Percentiles rank a stretch among this genome's conserved stretches.
phyloP scores from a whole-genome alignment of 1,140 invertebrate species.

The Pararge aegeria region DNA sequence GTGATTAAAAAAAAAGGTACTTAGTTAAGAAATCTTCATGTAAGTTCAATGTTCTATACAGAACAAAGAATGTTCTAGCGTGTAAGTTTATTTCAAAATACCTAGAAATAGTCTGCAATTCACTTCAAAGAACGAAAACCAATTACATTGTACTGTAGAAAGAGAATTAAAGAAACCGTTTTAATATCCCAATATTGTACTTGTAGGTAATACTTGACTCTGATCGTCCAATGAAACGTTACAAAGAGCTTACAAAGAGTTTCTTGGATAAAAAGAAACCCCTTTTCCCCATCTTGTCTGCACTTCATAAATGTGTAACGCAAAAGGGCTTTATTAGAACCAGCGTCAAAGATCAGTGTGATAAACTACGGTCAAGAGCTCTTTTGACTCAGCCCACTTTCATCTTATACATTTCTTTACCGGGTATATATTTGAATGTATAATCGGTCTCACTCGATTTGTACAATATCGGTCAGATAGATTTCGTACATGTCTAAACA shows the following conservation, averaged over 20 bases:
- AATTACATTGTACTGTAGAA: slow-evolving; percentile 8
- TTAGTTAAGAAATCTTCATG: no score
- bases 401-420: slow-evolving; percentile 1
- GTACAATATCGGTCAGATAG: not conserved
- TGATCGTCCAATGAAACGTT: slow-evolving; percentile 35
- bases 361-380: slow-evolving; percentile 12
- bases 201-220: slow-evolving; percentile 18
- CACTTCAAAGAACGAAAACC: not conserved
- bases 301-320: slow-evolving; percentile 28
- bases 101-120: no score
- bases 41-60: no score
- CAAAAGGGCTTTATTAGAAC: slow-evolving; percentile 32
- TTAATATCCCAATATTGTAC: slow-evolving; percentile 31
- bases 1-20: no score
- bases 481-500: no score
- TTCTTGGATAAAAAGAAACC: slow-evolving; percentile 30
- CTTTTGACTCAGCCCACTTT: slow-evolving; percentile 11
- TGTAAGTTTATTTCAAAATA: no score
- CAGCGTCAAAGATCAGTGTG: slow-evolving; percentile 21
- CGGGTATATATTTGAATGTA: not conserved
- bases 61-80: no score
- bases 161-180: slow-evolving; percentile 30
- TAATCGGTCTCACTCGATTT: not conserved
- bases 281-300: slow-evolving; percentile 23
- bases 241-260: slow-evolving; percentile 39